Percentiles rank a stretch among this genome's conserved stretches.
phyloP scores from a whole-genome alignment of 2,888 invertebrate genomes.

The Nomada lathburiana region DNA sequence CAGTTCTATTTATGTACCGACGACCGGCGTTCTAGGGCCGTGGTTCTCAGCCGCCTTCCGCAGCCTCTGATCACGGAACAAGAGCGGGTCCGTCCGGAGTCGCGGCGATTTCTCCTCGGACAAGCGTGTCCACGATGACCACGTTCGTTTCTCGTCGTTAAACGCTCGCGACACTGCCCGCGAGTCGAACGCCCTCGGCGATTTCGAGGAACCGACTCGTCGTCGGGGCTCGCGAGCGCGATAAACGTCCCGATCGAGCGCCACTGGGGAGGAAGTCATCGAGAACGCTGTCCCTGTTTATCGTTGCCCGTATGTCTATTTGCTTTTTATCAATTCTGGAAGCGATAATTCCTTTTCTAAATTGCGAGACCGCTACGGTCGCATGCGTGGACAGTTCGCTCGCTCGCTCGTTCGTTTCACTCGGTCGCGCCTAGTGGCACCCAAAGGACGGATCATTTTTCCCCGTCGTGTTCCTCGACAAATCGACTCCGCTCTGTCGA shows the following conservation, averaged over 20 bases:
- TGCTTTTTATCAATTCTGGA: constrained; percentile 72
- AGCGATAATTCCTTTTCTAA: constrained; percentile 70
- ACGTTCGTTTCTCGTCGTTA: neutral
- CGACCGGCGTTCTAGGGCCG: constrained; percentile 70
- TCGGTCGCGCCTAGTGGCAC: neutral
- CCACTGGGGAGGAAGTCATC: constrained; percentile 57
- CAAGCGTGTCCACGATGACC: neutral
- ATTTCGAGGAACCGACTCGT: neutral
- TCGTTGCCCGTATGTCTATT: constrained; percentile 69
- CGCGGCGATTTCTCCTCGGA: neutral
- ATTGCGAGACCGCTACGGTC: constrained; percentile 61
- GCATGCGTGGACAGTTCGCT: constrained; percentile 17
- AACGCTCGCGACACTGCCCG: neutral
- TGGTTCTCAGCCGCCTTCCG: constrained; percentile 68
- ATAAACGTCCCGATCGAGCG: constrained; percentile 36
- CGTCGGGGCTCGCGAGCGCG: neutral
- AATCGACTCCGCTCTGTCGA: no score
- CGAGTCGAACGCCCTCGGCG: neutral
- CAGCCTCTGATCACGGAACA: neutral
- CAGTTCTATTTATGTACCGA: constrained; percentile 75
- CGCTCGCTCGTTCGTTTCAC: neutral
- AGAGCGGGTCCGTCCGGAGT: neutral
- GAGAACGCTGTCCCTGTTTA: constrained; percentile 64
- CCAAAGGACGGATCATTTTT: neutral
- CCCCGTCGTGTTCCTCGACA: constrained; percentile 8